These are phyloP conservation scores for Mesitornis unicolor DNA, from an alignment of 2,113 vertebrate genomes.

Conservation along the genomic window DNA sequence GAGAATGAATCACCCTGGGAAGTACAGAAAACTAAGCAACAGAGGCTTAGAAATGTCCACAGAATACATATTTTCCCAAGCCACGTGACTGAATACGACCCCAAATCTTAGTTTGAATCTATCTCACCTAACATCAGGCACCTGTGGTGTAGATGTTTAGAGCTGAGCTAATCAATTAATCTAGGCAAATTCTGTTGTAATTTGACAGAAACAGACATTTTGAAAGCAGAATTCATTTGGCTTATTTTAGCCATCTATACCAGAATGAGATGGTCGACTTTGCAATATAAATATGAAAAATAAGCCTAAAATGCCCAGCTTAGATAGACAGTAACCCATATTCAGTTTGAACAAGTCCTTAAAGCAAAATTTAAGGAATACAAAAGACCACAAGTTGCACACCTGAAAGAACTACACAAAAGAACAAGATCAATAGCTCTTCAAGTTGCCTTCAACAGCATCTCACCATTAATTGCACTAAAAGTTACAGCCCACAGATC, in stretches of 20 bases:
- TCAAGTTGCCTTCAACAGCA: not conserved
- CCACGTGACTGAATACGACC: not conserved
- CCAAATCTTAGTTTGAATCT: not conserved
- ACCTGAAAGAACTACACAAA: not conserved
- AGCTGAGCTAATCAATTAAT: not conserved
- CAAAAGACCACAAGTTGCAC: not conserved
- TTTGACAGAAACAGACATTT: not conserved
- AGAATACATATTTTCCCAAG: not conserved
- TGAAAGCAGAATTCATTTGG: not conserved
- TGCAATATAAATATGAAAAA: not conserved
- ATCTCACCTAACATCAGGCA: not conserved
- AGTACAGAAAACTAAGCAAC: not conserved
- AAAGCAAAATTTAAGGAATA: not conserved
- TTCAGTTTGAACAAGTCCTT: not conserved
- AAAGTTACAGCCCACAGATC: not conserved
- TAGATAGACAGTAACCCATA: not conserved
- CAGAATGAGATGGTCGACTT: not conserved
- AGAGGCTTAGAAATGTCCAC: not conserved
- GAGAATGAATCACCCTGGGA: not conserved
- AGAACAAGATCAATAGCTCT: not conserved
- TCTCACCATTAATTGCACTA: not conserved
- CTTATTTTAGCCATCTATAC: not conserved
- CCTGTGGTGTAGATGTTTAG: not conserved
- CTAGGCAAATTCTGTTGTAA: not conserved
- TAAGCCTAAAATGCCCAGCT: not conserved